Evolutionary conservation across 2,797 vertebrate species (phyloP).

Genomic region (Chromobotia macracanthus): DNA sequence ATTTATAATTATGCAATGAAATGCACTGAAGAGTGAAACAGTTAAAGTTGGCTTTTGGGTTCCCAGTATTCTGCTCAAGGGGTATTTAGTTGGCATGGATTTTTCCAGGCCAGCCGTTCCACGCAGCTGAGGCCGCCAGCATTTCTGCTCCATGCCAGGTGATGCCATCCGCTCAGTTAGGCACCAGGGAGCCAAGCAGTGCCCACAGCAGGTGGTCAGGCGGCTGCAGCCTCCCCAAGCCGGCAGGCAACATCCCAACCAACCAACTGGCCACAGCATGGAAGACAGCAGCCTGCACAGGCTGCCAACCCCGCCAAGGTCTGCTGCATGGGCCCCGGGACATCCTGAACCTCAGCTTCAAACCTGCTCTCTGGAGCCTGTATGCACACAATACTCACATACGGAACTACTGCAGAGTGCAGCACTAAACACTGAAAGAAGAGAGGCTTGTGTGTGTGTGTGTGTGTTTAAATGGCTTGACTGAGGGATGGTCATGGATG

Average conservation of each 20-base stretch:
- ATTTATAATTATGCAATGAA: conserved; percentile 42
- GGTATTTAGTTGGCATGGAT: conserved; percentile 35
- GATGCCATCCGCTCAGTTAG: conserved; percentile 49
- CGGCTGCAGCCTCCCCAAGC: conserved; percentile 46
- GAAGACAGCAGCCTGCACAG: conserved; percentile 68
- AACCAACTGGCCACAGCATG: conserved; percentile 57
- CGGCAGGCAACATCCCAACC: conserved; percentile 45
- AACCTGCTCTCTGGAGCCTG: conserved; percentile 63
- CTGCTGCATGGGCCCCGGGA: conserved; percentile 61
- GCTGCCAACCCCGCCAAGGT: conserved; percentile 66
- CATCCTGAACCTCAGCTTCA: conserved; percentile 63
- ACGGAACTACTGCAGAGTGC: conserved; percentile 49
- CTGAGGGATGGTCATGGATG: conserved; percentile 38
- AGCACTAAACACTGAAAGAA: not conserved
- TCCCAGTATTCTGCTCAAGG: conserved; percentile 50
- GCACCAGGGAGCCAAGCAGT: conserved; percentile 42
- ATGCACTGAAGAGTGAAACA: conserved; percentile 47
- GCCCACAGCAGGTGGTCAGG: conserved; percentile 61
- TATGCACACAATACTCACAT: conserved; percentile 68
- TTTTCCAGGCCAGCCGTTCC: conserved; percentile 41
- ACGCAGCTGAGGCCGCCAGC: conserved; percentile 55
- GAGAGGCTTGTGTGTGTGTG: not conserved
- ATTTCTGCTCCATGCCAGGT: conserved; percentile 59
- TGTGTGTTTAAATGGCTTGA: conserved; percentile 6
- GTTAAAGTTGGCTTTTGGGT: conserved; percentile 31